Evolutionary conservation across 2,888 invertebrate species (phyloP), one percentile per base, ranked within the genome.

Genomic region (Eurytoma californica): DNA sequence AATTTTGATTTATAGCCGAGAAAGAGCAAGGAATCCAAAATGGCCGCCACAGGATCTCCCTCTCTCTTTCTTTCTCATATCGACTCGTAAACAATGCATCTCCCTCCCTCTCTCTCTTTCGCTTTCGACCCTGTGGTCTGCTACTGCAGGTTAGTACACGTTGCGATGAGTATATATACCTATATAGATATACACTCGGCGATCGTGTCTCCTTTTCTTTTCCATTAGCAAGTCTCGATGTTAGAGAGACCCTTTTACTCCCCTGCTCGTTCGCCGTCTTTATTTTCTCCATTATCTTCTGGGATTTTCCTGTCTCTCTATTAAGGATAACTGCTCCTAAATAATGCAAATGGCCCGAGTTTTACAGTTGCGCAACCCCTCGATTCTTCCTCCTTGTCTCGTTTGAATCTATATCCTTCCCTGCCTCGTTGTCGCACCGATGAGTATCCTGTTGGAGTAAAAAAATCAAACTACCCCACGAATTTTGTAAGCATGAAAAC

Each of bases 1-100:
- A 88, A 88, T 87, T 87, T 87, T 86, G 84, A 88, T 88, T 85
- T 86, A 85, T 83, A 84, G 85, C 83, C 85, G 86, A 87, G 51
- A 18, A 61, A 30, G 51, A n/a, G 66, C 49, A n/a, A 30, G 28
- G 60, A 60, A 88, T 88, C 85, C 86, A 88, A 86, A 77, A 88
- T 88, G 88, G 87, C 87, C 79, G 82, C 79, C 80, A 65, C 3
- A 14, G 28, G 16, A 20, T 57, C 55, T 61, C 53, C 55, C 55
- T 39, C 39, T 39, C 39, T 39, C 39, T 39, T 39, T 39, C 39
- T 55, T 7, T 7, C 7, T 69, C 76, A 74, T 82, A 79, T 83
- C 79, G 83, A 81, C 82, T 86, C 84, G 84, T 86, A 87, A 87
- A 88, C 88, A 88, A 86, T 86, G 83, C 84, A 80, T 68, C 80